A percentile compares a stretch with the other conserved stretches of the same genome.
phyloP scores from a whole-genome alignment of 2,888 invertebrate species.

The Eilema caniola region DNA sequence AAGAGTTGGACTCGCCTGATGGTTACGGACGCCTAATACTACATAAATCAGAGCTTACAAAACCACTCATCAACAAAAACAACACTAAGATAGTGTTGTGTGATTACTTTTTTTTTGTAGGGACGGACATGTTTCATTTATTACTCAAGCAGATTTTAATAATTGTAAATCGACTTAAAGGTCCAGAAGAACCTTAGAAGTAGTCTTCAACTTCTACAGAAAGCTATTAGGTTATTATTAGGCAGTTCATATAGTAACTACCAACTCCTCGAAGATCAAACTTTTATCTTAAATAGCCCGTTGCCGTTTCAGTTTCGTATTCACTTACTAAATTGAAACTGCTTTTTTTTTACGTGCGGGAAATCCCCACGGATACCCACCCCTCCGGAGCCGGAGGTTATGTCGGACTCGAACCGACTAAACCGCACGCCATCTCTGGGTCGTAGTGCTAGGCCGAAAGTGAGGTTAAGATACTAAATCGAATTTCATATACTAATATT shows the following conservation, averaged over 20 bases:
- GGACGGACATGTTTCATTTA: not conserved
- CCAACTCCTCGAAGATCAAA: not conserved
- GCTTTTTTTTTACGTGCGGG: no score
- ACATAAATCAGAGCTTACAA: not conserved
- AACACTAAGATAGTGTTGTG: not conserved
- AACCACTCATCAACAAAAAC: not conserved
- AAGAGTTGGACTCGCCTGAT: not conserved
- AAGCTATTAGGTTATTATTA: no score
- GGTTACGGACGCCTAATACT: not conserved
- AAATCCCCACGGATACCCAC: no score
- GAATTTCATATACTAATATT: not conserved
- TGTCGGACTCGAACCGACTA: no score
- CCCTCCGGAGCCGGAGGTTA: no score
- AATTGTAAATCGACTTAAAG: not conserved
- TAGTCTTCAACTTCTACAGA: no score
- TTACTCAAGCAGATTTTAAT: not conserved
- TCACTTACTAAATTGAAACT: no score
- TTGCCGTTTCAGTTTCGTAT: no score
- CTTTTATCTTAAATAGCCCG: not conserved
- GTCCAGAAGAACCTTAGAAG: no score
- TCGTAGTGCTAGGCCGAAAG: no score
- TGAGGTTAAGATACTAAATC: not conserved
- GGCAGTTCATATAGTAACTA: not conserved
- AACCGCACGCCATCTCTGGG: no score
- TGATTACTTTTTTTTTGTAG: not conserved